phyloP scores from a whole-genome alignment of 1,140 invertebrate species.

The Drosophila kanapiae region DNA sequence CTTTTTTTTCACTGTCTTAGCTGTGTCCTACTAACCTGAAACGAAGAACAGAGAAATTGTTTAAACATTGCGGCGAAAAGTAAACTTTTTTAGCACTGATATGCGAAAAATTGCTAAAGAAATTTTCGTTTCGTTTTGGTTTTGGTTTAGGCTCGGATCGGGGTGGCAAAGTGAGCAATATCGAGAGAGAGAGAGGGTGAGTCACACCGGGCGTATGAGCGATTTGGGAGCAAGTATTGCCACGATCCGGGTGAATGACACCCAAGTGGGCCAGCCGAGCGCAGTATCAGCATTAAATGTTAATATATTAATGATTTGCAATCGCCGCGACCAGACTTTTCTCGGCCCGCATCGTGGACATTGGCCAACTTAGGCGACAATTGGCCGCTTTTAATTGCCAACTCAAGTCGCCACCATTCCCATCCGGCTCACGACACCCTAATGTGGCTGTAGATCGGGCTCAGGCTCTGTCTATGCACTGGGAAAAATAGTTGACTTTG shows the following conservation, averaged over 20 bases:
- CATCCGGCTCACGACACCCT: constrained; percentile 77
- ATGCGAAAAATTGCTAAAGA: constrained; percentile 59
- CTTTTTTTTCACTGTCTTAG: constrained; percentile 6
- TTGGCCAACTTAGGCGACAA: constrained; percentile 70
- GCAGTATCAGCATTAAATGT: constrained; percentile 56
- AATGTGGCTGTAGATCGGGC: constrained; percentile 36
- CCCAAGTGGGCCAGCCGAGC: constrained; percentile 50
- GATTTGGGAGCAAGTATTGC: constrained; percentile 26
- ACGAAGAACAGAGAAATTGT: constrained; percentile 65
- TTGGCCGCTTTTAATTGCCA: constrained; percentile 75
- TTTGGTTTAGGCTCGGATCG: constrained; percentile 26
- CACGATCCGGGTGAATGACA: constrained; percentile 61
- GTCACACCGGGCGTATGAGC: constrained; percentile 55
- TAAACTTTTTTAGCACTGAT: constrained; percentile 63
- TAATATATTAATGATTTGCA: constrained; percentile 78
- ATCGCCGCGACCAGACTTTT: constrained; percentile 61
- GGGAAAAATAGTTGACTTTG: not conserved
- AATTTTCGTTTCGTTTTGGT: constrained; percentile 16
- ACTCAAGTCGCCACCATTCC: constrained; percentile 63
- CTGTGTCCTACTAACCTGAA: constrained; percentile 71
- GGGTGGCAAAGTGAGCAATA: constrained; percentile 31
- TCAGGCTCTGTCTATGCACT: not conserved
- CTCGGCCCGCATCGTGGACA: constrained; percentile 41
- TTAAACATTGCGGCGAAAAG: constrained; percentile 26
- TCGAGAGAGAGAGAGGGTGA: constrained; percentile 28